Evolutionary conservation across 1,140 invertebrate genomes (phyloP), one percentile per base, ranked within the genome.

Genomic region (Drosophila ananassae): DNA sequence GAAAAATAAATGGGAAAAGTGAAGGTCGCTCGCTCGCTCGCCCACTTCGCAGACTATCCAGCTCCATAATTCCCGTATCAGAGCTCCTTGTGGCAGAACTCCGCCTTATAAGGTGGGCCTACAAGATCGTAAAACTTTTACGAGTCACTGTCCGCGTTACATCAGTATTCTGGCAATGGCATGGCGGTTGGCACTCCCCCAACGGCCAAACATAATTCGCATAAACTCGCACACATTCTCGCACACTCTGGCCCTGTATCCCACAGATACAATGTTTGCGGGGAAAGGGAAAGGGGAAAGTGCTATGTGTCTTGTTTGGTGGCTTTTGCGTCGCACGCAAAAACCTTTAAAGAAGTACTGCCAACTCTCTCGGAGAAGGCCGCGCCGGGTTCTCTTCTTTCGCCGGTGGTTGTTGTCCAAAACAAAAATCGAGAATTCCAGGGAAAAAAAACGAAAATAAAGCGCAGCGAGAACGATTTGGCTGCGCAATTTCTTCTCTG

Each of bases 401-500:
- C 25, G 30, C 50, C 46, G 68, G 64, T 58, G 60, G 59, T 68
- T 73, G 51, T 51, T 74, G 73, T 58, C 46, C 30, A 75, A 62
- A 61, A 57, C 41, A 30, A 69, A 60, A 47, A 22, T 55, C 52
- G 41, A 60, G 41, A 58, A 50, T 56, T 56, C 61, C 54, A 77
- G 55, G 10, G 58, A 50, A 62, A 64, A 46, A 61, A 59, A 41
- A 76, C 52, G n/a, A 56, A 73, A 74, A 74, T 30, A 73, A 75
- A 66, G 24, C 67, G 63, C 37, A 71, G 61, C 47, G 24, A 53
- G 34, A 78, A 63, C 13, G 74, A 64, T 79, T 62, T 48, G 66
- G 75, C 83, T 87, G 82, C 82, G 82, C 83, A 87, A 87, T 87
- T 89, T 87, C 78, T 81, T 78, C 62, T 51, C 58, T 30, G 61